Evolutionary conservation across 2,888 invertebrate genomes (phyloP).

Genomic region (Calliopum simillimum): DNA sequence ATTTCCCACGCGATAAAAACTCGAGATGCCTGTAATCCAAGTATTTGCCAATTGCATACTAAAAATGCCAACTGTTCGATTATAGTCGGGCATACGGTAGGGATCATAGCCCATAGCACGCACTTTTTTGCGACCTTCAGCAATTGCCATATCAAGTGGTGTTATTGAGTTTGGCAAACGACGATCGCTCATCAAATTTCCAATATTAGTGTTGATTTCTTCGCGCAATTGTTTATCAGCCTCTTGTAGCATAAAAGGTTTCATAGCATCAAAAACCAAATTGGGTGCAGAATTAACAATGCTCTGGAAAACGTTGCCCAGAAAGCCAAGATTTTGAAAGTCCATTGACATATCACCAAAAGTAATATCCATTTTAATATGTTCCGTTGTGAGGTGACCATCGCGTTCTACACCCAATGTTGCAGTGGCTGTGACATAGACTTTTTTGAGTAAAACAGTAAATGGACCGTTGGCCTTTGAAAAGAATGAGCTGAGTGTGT

Average conservation of each 20-base stretch:
- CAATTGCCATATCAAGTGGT: conserved; percentile 85
- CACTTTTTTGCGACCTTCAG: conserved; percentile 79
- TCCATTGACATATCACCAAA: conserved; percentile 82
- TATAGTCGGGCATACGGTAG: conserved; percentile 78
- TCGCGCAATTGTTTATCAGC: conserved; percentile 80
- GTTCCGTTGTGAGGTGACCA: conserved; percentile 81
- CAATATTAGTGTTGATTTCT: conserved; percentile 80
- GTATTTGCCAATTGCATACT: conserved; percentile 79
- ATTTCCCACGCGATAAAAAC: conserved; percentile 85
- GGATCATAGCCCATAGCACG: conserved; percentile 77
- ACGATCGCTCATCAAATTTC: conserved; percentile 75
- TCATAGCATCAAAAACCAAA: conserved; percentile 87
- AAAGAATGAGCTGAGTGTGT: conserved; percentile 80
- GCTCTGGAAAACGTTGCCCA: conserved; percentile 77
- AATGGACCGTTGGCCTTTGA: conserved; percentile 80
- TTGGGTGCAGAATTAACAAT: conserved; percentile 85
- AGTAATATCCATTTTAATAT: conserved; percentile 82
- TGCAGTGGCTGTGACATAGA: conserved; percentile 77
- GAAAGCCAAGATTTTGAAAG: conserved; percentile 82
- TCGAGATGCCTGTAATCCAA: conserved; percentile 82
- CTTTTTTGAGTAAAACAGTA: conserved; percentile 78
- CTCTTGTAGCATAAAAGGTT: conserved; percentile 83
- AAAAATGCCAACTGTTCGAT: conserved; percentile 78
- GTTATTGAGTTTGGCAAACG: conserved; percentile 87
- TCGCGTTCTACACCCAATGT: conserved; percentile 78